A percentile compares a stretch with the other conserved stretches of the same genome.
These are phyloP conservation scores for Vespertilio murinus DNA, from an alignment of 2,797 vertebrate genomes.

Conservation along the genomic window DNA sequence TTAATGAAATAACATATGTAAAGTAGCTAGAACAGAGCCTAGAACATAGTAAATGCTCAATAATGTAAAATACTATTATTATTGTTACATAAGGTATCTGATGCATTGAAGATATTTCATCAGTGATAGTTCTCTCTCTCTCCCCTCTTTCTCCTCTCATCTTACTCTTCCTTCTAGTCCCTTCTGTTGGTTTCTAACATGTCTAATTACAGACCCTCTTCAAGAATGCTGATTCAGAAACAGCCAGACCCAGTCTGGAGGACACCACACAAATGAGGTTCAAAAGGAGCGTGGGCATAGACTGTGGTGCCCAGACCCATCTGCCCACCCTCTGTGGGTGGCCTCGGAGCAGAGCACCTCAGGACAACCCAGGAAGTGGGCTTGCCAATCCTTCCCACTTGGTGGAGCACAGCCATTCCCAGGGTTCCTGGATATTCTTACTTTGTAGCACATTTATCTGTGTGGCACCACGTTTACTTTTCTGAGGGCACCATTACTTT, in stretches of 20 bases:
- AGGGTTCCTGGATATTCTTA: background rate
- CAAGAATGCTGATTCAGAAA: background rate
- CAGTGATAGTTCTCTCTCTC: background rate
- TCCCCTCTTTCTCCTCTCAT: background rate
- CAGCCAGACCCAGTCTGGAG: background rate
- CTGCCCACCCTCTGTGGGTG: background rate
- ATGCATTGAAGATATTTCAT: background rate
- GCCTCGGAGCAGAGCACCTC: background rate
- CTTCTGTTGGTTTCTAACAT: background rate
- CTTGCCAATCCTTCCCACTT: background rate
- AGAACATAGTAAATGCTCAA: background rate
- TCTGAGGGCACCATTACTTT: slow-evolving; percentile 30
- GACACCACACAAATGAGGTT: background rate
- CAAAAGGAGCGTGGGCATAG: background rate
- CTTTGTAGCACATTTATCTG: slow-evolving; percentile 11
- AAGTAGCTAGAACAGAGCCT: background rate
- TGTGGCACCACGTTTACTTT: slow-evolving; percentile 18
- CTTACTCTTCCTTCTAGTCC: background rate
- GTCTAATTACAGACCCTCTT: background rate
- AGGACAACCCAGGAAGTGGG: background rate
- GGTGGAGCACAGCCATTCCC: background rate
- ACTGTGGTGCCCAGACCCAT: background rate
- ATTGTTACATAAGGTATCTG: background rate
- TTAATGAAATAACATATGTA: background rate
- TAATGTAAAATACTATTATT: background rate